Evolutionary conservation across 2,113 vertebrate genomes (phyloP), one percentile per base, ranked within the genome.

Genomic region (Noturus placidus): DNA sequence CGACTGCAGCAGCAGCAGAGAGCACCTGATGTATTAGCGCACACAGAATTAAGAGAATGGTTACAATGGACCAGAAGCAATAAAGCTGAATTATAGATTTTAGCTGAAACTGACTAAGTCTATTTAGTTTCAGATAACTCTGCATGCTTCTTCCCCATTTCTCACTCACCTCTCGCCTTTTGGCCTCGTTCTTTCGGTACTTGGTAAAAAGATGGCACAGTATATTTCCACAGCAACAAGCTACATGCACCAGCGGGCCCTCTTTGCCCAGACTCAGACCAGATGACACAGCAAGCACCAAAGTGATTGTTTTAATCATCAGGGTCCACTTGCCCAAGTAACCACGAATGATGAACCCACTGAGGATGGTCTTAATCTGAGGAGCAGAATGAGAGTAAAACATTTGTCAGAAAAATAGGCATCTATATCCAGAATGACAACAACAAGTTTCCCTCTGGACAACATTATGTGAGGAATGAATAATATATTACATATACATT

Each of bases 291-390:
- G 96, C 97, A 94, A 97, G 88, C 90, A 97, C 97, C 67, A 97
- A 89, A 3, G 97, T 97, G 90, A 97, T 92, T 25, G 96, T 97
- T 94, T 97, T 97, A 93, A 97, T 96, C 88, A 97, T 91, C 90
- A 97, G 91, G 0, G 97, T 97, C 96, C 97, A 97, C 91, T 97
- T 97, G 89, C 96, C 96, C 92, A 97, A 93, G 93, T 97, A 97
- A 89, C 96, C 96, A 70, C 97, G 94, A 91, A 97, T 97, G 93
- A 97, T 97, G 92, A 97, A 97, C 87, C 97, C 96, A 87, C 97
- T 97, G 93, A 97, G 93, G 90, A 97, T 97, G 86, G 96, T 97
- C 93, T 97, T 97, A 92, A 97, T 97, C 97, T 97, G 46, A 61
- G 20, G 19, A 59, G 5, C 19, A 88, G 63, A 84, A 10, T 50